Percentiles rank a stretch among this genome's conserved stretches.
These are phyloP conservation scores for Halichoerus grypus DNA, from an alignment of 2,113 vertebrate species.

Conservation along the genomic window DNA sequence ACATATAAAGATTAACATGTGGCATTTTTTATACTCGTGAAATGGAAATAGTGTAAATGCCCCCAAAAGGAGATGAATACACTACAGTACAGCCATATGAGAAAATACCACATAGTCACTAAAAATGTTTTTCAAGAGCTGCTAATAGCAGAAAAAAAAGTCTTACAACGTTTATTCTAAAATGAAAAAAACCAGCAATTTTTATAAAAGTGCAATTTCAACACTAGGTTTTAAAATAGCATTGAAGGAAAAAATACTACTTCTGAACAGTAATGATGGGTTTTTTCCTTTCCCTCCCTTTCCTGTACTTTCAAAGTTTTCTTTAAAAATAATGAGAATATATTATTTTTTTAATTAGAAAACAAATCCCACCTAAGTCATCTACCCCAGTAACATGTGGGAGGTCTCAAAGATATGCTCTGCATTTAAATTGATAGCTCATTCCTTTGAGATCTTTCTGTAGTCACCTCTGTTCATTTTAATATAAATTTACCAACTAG, in stretches of 20 bases:
- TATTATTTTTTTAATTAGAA: conserved; percentile 26
- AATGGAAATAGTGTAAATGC: conserved; percentile 18
- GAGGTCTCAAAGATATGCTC: background rate
- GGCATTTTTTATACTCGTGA: background rate
- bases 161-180: background rate
- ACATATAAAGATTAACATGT: background rate
- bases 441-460: conserved; percentile 7
- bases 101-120: conserved; percentile 3
- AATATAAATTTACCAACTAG: conserved; percentile 10
- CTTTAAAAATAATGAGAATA: conserved; percentile 24
- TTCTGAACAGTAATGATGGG: background rate
- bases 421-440: background rate
- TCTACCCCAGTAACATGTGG: background rate
- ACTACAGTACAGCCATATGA: background rate
- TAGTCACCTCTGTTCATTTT: background rate
- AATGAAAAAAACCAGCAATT: background rate
- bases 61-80: background rate
- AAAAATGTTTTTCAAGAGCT: conserved; percentile 9
- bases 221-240: background rate
- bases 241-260: background rate
- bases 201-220: conserved; percentile 23
- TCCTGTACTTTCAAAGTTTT: conserved; percentile 39
- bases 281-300: background rate
- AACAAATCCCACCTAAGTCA: background rate
- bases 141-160: background rate